phyloP scores from a whole-genome alignment of 1,140 invertebrate genomes.

The Drosophila pandora region DNA sequence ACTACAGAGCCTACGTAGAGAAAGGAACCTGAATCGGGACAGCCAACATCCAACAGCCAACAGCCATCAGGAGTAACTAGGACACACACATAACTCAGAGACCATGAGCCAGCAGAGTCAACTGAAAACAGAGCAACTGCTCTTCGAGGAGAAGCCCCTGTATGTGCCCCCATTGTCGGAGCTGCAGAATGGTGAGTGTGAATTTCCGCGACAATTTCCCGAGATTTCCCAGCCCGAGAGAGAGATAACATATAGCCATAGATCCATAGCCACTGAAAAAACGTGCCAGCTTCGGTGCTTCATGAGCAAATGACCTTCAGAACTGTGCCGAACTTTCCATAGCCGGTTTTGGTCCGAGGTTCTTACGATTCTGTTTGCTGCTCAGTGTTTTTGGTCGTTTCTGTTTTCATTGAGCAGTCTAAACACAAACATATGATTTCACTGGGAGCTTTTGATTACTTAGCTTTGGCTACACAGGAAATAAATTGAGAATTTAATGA shows the following conservation, averaged over 20 bases:
- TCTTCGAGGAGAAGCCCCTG: slow-evolving; percentile 83
- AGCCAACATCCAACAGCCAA: not conserved
- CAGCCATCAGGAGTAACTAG: slow-evolving; percentile 28
- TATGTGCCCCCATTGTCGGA: slow-evolving; percentile 84
- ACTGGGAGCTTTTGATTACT: slow-evolving; percentile 30
- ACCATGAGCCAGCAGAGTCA: slow-evolving; percentile 64
- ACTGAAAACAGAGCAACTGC: slow-evolving; percentile 69
- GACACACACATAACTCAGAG: slow-evolving; percentile 19
- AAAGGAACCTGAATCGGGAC: slow-evolving; percentile 18
- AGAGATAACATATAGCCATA: not conserved
- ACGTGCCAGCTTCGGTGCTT: slow-evolving; percentile 21
- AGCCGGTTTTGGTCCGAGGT: slow-evolving; percentile 59
- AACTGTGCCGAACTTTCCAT: slow-evolving; percentile 66
- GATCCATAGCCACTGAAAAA: not conserved
- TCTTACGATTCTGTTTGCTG: slow-evolving; percentile 21
- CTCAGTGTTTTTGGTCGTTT: slow-evolving; percentile 1
- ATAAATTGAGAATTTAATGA: not conserved
- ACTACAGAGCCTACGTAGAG: not conserved
- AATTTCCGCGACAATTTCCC: slow-evolving; percentile 11
- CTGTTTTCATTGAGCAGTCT: slow-evolving; percentile 28
- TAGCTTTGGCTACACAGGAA: slow-evolving; percentile 32
- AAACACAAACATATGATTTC: slow-evolving; percentile 54
- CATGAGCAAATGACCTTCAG: slow-evolving; percentile 69
- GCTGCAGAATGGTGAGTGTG: slow-evolving; percentile 84
- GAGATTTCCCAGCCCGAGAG: slow-evolving; percentile 16